These are phyloP conservation scores for Lepus timidus DNA, from an alignment of 2,113 vertebrate species.

Conservation along the genomic window DNA sequence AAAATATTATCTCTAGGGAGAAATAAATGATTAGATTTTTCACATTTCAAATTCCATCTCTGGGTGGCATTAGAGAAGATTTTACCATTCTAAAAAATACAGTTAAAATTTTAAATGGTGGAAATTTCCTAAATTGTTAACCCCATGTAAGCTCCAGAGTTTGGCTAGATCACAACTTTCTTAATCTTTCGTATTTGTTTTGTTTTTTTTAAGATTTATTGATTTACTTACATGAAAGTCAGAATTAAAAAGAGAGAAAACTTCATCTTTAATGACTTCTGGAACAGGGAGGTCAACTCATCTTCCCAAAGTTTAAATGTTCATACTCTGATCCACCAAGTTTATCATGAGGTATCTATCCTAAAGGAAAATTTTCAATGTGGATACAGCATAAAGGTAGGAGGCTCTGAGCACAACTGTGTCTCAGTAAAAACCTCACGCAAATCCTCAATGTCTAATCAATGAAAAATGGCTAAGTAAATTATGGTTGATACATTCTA, in stretches of 20 bases:
- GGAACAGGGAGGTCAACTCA: conserved; percentile 9
- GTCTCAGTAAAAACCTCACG: neutral
- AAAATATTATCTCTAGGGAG: neutral
- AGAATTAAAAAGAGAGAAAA: too few relatives aligned
- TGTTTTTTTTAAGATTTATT: too few relatives aligned
- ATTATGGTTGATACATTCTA: neutral
- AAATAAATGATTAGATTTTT: neutral
- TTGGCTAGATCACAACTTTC: conserved; percentile 6
- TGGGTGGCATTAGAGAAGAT: neutral
- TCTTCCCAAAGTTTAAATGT: conserved; percentile 11
- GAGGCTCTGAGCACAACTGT: conserved; percentile 8
- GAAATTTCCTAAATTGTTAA: neutral
- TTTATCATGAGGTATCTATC: neutral
- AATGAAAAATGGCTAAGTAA: neutral
- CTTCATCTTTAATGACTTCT: neutral
- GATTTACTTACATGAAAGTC: too few relatives aligned
- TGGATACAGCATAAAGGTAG: neutral
- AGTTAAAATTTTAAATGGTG: neutral
- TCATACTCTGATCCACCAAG: neutral
- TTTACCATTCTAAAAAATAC: conserved; percentile 10
- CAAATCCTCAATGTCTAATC: neutral
- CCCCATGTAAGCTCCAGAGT: neutral
- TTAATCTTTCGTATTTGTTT: neutral
- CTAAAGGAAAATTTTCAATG: neutral
- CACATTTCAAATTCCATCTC: conserved; percentile 25